phyloP scores from a whole-genome alignment of 2,888 invertebrate species.

The Drosophila histrio region DNA sequence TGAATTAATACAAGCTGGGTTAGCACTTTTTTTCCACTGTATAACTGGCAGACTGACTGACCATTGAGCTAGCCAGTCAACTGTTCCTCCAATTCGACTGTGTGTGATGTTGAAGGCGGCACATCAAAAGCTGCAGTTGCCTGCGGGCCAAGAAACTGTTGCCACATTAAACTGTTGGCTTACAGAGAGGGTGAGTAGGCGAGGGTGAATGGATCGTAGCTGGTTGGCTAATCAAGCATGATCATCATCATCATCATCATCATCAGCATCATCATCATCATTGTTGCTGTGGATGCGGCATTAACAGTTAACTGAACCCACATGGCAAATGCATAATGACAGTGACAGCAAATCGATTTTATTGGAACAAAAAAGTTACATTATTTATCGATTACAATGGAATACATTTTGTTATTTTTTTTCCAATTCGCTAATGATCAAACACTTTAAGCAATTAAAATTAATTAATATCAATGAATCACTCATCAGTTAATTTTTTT shows the following conservation, averaged over 20 bases:
- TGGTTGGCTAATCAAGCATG: constrained; percentile 62
- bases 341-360: constrained; percentile 4
- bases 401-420: not conserved
- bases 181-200: constrained; percentile 1
- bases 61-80: constrained; percentile 27
- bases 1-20: too few species aligned
- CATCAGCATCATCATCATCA: constrained; percentile 10
- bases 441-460: not conserved
- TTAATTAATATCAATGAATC: not conserved
- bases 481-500: too few species aligned
- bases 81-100: constrained; percentile 17
- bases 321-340: constrained; percentile 33
- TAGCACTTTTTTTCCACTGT: too few species aligned
- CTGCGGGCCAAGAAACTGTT: constrained; percentile 56
- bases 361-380: constrained; percentile 3
- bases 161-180: constrained; percentile 25
- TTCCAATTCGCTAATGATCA: not conserved
- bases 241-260: constrained; percentile 46
- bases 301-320: constrained; percentile 35
- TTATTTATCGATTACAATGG: constrained; percentile 37
- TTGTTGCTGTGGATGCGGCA: constrained; percentile 5
- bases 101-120: constrained; percentile 44
- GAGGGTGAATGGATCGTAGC: constrained; percentile 16
- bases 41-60: constrained; percentile 1
- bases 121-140: constrained; percentile 64